Base-by-base conservation (phyloP, 2,113 vertebrate species). In the Poeciliopsis turrubarensis region DNA sequence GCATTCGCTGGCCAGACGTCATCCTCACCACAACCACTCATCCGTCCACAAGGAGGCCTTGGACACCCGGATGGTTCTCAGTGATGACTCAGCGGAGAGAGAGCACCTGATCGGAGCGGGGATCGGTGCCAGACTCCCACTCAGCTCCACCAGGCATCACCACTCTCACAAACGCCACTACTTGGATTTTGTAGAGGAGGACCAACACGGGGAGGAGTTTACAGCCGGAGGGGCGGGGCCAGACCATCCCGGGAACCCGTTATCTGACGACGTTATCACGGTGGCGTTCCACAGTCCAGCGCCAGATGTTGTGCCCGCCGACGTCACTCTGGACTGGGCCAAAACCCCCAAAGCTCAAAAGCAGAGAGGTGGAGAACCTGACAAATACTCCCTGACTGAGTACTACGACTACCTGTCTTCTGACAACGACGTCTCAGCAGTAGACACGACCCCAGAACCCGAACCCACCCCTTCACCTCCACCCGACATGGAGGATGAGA, bases 351-450 rank as follows among this genome's bases (percentile, higher is more conserved):
- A 86, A 79, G 65, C 91, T 77, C 79, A 88, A 79, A 89, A 80
- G 87, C 94, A 88, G 82, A 88, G 80, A 94, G 93, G 77, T 0
- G 85, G 89, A 13, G 91, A 94, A 64, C 93, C 95, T 8, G 94
- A 94, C 1, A 91, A 95, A 3, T 97, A 96, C 96, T 94, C 92
- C 0, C 88, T 96, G 32, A 94, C 94, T 0, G 96, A 96, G 80
- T 93, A 96, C 74, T 98, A 97, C 0, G 96, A 97, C 5, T 96
- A 97, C 92, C 94, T 96, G 83, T 94, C 95, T 0, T 95, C 96
- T 22, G 96, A 97, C 5, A 95, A 96, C 0, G 93, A 95, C 1
- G 95, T 96, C 89, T 96, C 96, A 0, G 96, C 96, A 7, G 93
- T 96, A 1, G 97, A 96, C 39, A 92, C 95, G 51, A 97, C 96